A percentile compares a stretch with the other conserved stretches of the same genome.
Evolutionary conservation across 2,113 vertebrate genomes (phyloP).

Genomic region (Corythaixoides concolor): DNA sequence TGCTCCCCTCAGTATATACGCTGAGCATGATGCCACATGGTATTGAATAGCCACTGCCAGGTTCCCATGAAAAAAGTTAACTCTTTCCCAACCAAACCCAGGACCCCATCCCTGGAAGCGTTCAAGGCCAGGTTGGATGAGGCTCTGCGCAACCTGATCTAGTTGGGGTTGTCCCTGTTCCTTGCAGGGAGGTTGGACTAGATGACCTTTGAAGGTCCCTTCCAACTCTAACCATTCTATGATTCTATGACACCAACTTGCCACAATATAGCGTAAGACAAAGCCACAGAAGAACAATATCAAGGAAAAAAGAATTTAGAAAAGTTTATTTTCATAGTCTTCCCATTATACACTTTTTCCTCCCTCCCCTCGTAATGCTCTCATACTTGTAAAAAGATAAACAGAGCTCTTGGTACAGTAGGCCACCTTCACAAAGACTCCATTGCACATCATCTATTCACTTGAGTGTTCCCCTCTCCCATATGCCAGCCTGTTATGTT

Average conservation of each 20-base stretch:
- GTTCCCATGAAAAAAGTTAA: too few relatives aligned
- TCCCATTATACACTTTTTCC: background rate
- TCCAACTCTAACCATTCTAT: too few relatives aligned
- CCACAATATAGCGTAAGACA: background rate
- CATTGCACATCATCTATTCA: background rate
- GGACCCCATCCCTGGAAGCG: too few relatives aligned
- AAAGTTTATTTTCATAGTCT: background rate
- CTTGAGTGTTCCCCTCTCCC: background rate
- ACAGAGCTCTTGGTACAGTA: background rate
- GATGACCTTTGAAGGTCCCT: too few relatives aligned
- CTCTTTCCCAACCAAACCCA: too few relatives aligned
- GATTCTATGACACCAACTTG: background rate
- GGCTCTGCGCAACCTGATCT: too few relatives aligned
- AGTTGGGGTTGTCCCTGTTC: too few relatives aligned
- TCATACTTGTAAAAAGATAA: background rate
- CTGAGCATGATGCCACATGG: too few relatives aligned
- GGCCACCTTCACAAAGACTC: background rate
- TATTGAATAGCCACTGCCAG: too few relatives aligned
- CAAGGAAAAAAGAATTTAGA: background rate
- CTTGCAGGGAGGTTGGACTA: too few relatives aligned
- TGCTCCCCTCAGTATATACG: too few relatives aligned
- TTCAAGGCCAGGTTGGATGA: too few relatives aligned
- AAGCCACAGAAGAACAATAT: background rate
- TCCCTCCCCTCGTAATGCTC: background rate
- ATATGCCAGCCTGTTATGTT: background rate